Evolutionary conservation across 2,113 vertebrate species (phyloP), one percentile per base, ranked within the genome.

Genomic region (Platycercus adscitus): DNA sequence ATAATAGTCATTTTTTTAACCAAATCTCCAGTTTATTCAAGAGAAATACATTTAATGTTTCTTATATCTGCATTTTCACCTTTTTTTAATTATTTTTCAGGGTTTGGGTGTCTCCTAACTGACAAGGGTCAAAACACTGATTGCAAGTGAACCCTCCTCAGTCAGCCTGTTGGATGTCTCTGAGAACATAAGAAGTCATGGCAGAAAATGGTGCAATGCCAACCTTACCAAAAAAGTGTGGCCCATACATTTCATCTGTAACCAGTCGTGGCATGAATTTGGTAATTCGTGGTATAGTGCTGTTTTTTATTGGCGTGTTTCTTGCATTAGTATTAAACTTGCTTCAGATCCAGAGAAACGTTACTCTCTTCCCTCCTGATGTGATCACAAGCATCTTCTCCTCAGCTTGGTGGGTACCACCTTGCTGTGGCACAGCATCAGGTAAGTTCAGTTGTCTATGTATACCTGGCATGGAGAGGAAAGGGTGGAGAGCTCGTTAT

Each of bases 291-390:
- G 99, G 99, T 47, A 60, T 98, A 86, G 97, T 99, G 93, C 98
- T 99, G 28, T 99, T 99, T 96, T 98, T 98, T 28, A 99, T 99
- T 94, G 99, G 99, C 1, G 99, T 99, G 24, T 99, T 99, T 96
- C 97, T 99, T 89, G 98, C 99, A 5, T 98, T 99, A 95, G 98
- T 99, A 89, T 98, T 99, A 82, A 99, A 99, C 96, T 97, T 99
- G 73, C 98, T 99, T 91, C 99, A 99, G 98, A 99, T 99, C 93
- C 99, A 99, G 98, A 98, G 99, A 65, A 99, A 99, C 0, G 98
- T 99, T 96, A 99, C 99, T 4, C 98, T 99, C n/a, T 99, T 99
- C 86, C 99, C 99, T 77, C 99, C 99, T 6, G 99, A 99, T 13
- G 99, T 99, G 95, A 98, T 99, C 94, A 99, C 99, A 88, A 99